phyloP scores from a whole-genome alignment of 2,888 invertebrate genomes.

The Conus canariensis region DNA sequence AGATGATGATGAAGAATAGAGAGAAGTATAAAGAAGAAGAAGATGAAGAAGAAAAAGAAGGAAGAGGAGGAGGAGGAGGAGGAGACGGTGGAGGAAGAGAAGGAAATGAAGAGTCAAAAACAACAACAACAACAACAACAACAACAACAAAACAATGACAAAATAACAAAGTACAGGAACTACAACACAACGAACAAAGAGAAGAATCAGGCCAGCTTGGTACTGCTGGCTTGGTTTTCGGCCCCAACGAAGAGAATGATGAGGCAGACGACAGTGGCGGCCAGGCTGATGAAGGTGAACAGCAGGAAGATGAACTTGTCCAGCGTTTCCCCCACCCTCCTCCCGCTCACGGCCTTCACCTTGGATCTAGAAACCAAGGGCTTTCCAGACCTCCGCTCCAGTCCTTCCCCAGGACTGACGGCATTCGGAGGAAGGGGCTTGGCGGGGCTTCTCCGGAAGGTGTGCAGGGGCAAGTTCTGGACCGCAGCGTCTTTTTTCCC shows the following conservation, averaged over 20 bases:
- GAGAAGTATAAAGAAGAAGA: too few relatives aligned
- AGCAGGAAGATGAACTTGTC: conserved; percentile 59
- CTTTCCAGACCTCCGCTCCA: not conserved
- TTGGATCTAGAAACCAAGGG: not conserved
- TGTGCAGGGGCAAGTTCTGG: not conserved
- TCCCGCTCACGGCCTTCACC: conserved; percentile 5
- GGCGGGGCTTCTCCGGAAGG: not conserved
- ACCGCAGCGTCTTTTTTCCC: not conserved
- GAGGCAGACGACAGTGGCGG: conserved; percentile 21
- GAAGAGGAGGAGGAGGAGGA: too few relatives aligned
- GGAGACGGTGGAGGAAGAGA: too few relatives aligned
- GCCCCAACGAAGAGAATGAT: conserved; percentile 22
- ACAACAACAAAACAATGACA: too few relatives aligned
- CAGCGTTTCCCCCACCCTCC: conserved; percentile 42
- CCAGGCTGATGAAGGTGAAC: conserved; percentile 54
- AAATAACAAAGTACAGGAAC: not conserved
- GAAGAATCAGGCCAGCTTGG: not conserved
- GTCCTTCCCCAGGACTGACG: not conserved
- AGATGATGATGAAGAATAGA: too few relatives aligned
- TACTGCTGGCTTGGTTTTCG: not conserved
- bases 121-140: too few relatives aligned
- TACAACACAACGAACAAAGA: not conserved
- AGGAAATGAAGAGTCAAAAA: too few relatives aligned
- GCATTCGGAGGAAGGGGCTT: not conserved
- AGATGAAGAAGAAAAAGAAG: too few relatives aligned